Evolutionary conservation across 2,113 vertebrate genomes (phyloP).

Genomic region (Pollimyrus isidori): DNA sequence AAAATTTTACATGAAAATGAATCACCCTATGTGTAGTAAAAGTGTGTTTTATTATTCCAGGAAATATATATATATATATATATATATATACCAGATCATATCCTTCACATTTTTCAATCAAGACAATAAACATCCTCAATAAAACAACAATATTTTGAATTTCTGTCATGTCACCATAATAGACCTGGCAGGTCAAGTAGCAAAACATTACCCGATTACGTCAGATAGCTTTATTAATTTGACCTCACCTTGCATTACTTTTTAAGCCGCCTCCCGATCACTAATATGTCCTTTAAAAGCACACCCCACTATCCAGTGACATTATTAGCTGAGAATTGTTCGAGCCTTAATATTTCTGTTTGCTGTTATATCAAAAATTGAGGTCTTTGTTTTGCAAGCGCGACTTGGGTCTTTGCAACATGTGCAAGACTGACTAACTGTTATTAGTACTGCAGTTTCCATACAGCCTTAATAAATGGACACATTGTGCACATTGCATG

Average conservation of each 20-base stretch:
- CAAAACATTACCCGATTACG: background rate
- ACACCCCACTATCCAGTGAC: background rate
- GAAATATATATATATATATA: background rate
- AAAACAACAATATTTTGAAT: background rate
- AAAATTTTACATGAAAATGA: background rate
- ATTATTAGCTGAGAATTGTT: background rate
- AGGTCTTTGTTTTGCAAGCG: background rate
- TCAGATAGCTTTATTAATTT: background rate
- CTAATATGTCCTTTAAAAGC: background rate
- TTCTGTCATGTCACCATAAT: background rate
- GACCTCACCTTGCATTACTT: background rate
- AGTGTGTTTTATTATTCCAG: background rate
- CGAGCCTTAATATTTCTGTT: background rate
- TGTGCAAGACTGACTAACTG: background rate
- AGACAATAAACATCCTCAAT: background rate
- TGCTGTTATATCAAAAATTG: background rate
- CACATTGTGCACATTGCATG: background rate
- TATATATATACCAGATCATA: background rate
- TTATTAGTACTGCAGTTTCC: background rate
- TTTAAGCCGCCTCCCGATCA: background rate
- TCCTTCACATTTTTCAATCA: background rate
- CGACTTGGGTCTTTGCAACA: background rate
- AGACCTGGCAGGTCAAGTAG: background rate
- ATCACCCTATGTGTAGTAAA: background rate
- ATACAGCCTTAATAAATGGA: constrained; percentile 6